These are phyloP conservation scores for Idaea dimidiata DNA, from an alignment of 2,888 invertebrate species.

Conservation along the genomic window DNA sequence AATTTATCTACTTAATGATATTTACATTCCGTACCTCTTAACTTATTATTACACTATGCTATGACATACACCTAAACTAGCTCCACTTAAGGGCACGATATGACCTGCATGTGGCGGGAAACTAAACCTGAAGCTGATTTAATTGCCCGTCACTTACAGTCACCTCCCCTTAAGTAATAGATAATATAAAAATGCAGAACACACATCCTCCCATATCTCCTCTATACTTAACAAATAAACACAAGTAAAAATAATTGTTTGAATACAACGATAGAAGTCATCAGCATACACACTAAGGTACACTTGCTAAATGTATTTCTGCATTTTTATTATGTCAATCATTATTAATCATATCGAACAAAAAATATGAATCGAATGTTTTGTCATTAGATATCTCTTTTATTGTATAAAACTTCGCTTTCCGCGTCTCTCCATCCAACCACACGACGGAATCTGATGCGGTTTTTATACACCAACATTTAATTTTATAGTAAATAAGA, in stretches of 20 bases:
- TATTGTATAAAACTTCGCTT: no score
- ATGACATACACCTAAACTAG: conserved; percentile 60
- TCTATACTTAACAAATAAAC: conserved; percentile 26
- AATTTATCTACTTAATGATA: conserved; percentile 81
- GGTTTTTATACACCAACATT: no score
- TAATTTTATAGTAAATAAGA: no score
- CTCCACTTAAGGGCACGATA: no score
- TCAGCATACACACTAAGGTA: conserved; percentile 32
- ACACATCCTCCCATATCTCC: conserved; percentile 43
- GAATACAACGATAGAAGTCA: conserved; percentile 33
- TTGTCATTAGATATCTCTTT: conserved; percentile 52
- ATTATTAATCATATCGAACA: conserved; percentile 46
- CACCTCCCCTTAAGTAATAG: conserved; percentile 51
- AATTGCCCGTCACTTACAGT: no score
- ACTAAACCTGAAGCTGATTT: no score
- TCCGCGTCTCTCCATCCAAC: no score
- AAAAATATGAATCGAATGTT: conserved; percentile 51
- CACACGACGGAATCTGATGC: no score
- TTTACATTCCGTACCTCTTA: conserved; percentile 78
- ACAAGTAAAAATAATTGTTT: conserved; percentile 26
- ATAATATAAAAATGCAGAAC: conserved; percentile 67
- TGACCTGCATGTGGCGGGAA: no score
- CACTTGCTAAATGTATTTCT: conserved; percentile 59
- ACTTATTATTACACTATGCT: conserved; percentile 59
- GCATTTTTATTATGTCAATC: conserved; percentile 64